These are phyloP conservation scores for Aviceda subcristata DNA, from an alignment of 2,113 vertebrate genomes.

Conservation along the genomic window DNA sequence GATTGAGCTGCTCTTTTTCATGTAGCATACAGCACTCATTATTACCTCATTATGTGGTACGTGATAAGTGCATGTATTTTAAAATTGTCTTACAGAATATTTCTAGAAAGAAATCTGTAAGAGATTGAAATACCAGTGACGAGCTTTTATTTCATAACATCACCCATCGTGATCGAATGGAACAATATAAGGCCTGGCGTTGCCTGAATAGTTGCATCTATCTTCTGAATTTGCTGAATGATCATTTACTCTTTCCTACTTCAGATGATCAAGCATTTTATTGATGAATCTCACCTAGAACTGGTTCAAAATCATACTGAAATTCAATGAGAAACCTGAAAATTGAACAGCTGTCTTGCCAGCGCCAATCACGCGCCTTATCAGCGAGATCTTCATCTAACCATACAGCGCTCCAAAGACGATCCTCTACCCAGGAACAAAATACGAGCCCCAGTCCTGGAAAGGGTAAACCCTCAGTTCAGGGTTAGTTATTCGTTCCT, in stretches of 20 bases:
- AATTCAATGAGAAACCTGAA: not conserved
- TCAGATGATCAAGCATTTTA: not conserved
- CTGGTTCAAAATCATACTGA: not conserved
- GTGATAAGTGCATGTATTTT: not conserved
- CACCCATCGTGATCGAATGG: not conserved
- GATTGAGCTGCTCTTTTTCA: not conserved
- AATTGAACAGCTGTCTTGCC: not conserved
- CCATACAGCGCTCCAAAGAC: not conserved
- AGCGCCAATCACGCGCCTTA: not conserved
- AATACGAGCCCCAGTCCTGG: not conserved
- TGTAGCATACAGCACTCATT: not conserved
- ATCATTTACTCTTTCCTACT: not conserved
- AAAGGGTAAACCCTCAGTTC: not conserved
- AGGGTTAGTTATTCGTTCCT: not conserved
- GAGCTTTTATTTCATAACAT: not conserved
- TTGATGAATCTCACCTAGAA: not conserved
- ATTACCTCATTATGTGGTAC: not conserved
- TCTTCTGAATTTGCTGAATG: not conserved
- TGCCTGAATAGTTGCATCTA: not conserved
- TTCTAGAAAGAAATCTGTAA: not conserved
- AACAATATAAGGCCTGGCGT: not conserved
- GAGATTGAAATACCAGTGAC: not conserved
- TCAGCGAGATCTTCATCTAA: not conserved
- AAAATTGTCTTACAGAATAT: not conserved
- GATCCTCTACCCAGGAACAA: not conserved